Evolutionary conservation across 2,797 vertebrate species (phyloP), one percentile per base, ranked within the genome.

Genomic region (Gymnopithys bicolor): DNA sequence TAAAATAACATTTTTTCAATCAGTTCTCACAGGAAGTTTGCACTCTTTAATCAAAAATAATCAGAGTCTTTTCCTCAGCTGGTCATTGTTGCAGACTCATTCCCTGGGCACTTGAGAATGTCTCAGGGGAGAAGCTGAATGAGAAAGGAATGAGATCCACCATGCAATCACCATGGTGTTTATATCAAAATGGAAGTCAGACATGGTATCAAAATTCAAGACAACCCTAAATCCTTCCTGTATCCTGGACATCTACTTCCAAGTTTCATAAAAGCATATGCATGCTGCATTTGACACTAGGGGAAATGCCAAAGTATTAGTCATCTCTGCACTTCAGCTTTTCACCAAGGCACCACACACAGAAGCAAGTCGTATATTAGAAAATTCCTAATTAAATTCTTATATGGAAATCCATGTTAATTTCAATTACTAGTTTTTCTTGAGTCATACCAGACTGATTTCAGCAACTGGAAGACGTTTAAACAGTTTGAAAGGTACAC

Each of bases 21-120:
- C 68, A 93, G 85, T 52, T 96, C 89, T 95, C 79, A 94, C 82
- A 96, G 94, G 93, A 97, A 95, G 79, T 58, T 84, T 43, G 52
- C 51, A 59, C 73, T 93, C 76, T 69, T 55, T 89, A 96, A 94
- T 95, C 19, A 87, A 84, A 90, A 83, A 89, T 63, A 84, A 89
- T 63, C 71, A 45, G 60, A 87, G 71, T 75, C 69, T 88, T 95
- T 94, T 95, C 92, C 87, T 96, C 56, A 81, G 84, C 59, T 89
- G 28, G 79, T 94, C 91, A 96, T 95, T 96, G 96, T 92, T 95
- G 76, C 51, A 86, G n/a, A 78, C 48, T 60, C 35, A 18, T 89
- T 96, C 90, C 91, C 89, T 76, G 46, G 77, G 37, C 67, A 83
- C 53, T 84, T 87, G 7, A 56, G 6, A 87, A 91, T 88, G 93